These are phyloP conservation scores for Apis dorsata DNA, from an alignment of 1,140 invertebrate genomes.

Conservation along the genomic window DNA sequence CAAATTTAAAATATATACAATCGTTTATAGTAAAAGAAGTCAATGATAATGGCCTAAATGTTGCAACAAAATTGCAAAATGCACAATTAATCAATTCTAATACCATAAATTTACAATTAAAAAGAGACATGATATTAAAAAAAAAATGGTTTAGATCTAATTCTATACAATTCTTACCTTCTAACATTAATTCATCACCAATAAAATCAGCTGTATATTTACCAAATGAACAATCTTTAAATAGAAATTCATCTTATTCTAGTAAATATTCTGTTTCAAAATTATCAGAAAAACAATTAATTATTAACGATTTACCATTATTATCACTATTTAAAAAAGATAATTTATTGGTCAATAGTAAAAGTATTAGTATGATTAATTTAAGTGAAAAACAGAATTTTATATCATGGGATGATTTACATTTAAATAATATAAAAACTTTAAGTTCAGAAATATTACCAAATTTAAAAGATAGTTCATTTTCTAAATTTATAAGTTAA, in stretches of 20 bases:
- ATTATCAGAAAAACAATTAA: slow-evolving; percentile 44
- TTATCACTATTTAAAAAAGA: slow-evolving; percentile 69
- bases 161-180: slow-evolving; percentile 39
- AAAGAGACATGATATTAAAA: neutral
- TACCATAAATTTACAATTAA: neutral
- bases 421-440: slow-evolving; percentile 68
- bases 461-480: slow-evolving; percentile 69
- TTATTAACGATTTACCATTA: slow-evolving; percentile 72
- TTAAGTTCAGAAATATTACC: slow-evolving; percentile 71
- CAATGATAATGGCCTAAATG: slow-evolving; percentile 16
- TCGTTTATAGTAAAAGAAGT: neutral
- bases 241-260: slow-evolving; percentile 26
- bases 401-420: slow-evolving; percentile 66
- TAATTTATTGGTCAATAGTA: slow-evolving; percentile 48
- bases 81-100: slow-evolving; percentile 8
- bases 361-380: slow-evolving; percentile 75
- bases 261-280: slow-evolving; percentile 36
- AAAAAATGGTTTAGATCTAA: slow-evolving; percentile 24
- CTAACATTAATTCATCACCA: slow-evolving; percentile 63
- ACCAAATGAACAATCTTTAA: slow-evolving; percentile 46
- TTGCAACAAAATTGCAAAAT: neutral
- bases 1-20: neutral
- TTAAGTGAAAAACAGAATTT: slow-evolving; percentile 69
- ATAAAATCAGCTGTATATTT: slow-evolving; percentile 49
- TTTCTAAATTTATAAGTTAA: slow-evolving; percentile 52